Conservation (phyloP, 2,888 invertebrate genomes). For the Drosophila paramelanica region DNA sequence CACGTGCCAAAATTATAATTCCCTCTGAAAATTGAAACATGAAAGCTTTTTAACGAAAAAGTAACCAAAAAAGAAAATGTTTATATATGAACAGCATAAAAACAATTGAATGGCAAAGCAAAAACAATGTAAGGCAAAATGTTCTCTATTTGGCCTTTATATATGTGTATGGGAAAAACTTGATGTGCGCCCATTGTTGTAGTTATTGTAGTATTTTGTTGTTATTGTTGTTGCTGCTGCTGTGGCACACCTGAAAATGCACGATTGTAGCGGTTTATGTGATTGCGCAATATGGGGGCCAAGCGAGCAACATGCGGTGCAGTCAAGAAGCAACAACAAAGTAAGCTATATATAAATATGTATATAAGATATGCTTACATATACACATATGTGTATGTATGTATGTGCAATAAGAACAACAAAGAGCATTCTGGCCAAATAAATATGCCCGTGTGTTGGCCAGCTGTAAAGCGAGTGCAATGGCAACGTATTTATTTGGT, state of each 20-base stretch:
- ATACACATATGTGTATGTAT: constrained; percentile 7
- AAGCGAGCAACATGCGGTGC: constrained; percentile 30
- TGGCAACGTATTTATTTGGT: constrained; percentile 44
- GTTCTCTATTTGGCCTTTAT: constrained; percentile 37
- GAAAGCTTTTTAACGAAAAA: constrained; percentile 5
- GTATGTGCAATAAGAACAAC: constrained; percentile 23
- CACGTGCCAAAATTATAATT: background rate
- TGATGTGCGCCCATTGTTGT: constrained; percentile 21
- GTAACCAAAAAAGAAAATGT: background rate
- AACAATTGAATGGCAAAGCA: constrained; percentile 7
- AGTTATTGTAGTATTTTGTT: constrained; percentile 2
- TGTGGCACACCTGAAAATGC: constrained; percentile 69
- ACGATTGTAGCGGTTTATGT: constrained; percentile 61
- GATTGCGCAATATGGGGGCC: constrained; percentile 55
- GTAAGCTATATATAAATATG: constrained; percentile 13
- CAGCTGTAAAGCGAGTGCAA: constrained; percentile 24
- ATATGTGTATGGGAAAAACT: constrained; percentile 30
- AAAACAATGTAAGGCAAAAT: constrained; percentile 42
- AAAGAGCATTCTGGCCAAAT: constrained; percentile 13
- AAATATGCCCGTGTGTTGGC: constrained; percentile 22
- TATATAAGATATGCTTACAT: constrained; percentile 6
- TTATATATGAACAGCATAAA: background rate
- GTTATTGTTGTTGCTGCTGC: constrained; percentile 15
- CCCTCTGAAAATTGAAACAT: background rate
- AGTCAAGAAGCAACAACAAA: constrained; percentile 32